Evolutionary conservation across 2,113 vertebrate genomes (phyloP).

Genomic region (Lipophrys pholis): DNA sequence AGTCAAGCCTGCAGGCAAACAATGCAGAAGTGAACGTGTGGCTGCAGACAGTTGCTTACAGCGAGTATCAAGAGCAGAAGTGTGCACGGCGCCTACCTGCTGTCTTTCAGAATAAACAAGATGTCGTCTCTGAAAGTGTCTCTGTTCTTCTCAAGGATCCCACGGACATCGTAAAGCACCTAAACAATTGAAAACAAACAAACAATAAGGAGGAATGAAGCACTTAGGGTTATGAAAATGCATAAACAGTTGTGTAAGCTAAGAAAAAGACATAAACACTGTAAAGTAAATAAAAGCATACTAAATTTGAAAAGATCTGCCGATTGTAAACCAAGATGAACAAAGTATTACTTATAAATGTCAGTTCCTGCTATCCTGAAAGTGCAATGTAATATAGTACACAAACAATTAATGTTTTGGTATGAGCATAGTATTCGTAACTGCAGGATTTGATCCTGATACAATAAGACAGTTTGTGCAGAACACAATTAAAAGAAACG

Average conservation of each 20-base stretch:
- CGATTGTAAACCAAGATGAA: neutral
- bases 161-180: constrained; percentile 90
- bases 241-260: neutral
- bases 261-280: neutral
- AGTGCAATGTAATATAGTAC: neutral
- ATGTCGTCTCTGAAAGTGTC: constrained; percentile 95
- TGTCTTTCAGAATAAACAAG: constrained; percentile 92
- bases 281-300: neutral
- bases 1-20: constrained; percentile 86
- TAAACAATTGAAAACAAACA: constrained; percentile 56
- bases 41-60: neutral
- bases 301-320: neutral
- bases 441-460: neutral
- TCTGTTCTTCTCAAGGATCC: constrained; percentile 93
- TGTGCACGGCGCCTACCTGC: constrained; percentile 81
- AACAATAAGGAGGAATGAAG: neutral
- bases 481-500: neutral
- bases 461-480: neutral
- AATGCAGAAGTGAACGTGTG: neutral
- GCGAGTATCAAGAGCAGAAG: neutral
- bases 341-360: neutral
- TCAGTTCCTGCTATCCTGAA: neutral
- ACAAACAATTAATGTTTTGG: neutral
- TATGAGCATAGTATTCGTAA: neutral
- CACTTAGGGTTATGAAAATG: neutral